Base-by-base conservation (phyloP, 2,797 vertebrate species). In the Trematocara caparti region DNA sequence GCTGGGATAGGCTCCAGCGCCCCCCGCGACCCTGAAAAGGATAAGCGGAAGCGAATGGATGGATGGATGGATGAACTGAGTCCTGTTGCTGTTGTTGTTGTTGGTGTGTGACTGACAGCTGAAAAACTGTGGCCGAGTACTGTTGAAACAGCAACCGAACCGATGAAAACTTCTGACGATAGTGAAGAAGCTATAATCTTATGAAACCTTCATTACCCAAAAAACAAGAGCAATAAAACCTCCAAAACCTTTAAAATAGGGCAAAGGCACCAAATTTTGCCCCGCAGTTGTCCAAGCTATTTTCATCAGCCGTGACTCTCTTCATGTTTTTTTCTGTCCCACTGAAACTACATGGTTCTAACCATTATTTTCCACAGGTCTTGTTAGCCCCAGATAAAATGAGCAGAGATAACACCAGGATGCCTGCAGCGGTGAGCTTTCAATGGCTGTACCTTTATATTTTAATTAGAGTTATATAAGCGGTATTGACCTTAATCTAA, bases 41-140 rank as follows among this genome's bases (percentile, higher is more conserved):
- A n/a, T n/a, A n/a, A n/a, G n/a, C n/a, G n/a, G n/a, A n/a, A n/a
- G n/a, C n/a, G n/a, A n/a, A n/a, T n/a, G n/a, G n/a, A n/a, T n/a
- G n/a, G n/a, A n/a, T n/a, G n/a, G n/a, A n/a, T n/a, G n/a, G n/a
- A n/a, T 57, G 51, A 27, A 27, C 50, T 27, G 21, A 14, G 53
- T 32, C 27, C 53, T 57, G 15, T 57, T 57, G 30, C 27, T 34
- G 55, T 34, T 57, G 55, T 32, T 55, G 27, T 32, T 57, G 15
- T 6, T 57, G 53, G 27, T 57, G 53, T 57, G 53, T 57, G 55
- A 57, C 55, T 34, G 55, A 57, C 55, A 57, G 30, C 0, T 57
- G 30, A 57, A 57, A 57, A 57, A 34, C 0, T 57, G 1, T 34
- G 9, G 15, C 27, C 0, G 1, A 57, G 55, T 57, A 57, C 14